Percentiles rank a stretch among this genome's conserved stretches.
These are phyloP conservation scores for Spilarctia lutea DNA, from an alignment of 2,888 invertebrate species.

Conservation along the genomic window DNA sequence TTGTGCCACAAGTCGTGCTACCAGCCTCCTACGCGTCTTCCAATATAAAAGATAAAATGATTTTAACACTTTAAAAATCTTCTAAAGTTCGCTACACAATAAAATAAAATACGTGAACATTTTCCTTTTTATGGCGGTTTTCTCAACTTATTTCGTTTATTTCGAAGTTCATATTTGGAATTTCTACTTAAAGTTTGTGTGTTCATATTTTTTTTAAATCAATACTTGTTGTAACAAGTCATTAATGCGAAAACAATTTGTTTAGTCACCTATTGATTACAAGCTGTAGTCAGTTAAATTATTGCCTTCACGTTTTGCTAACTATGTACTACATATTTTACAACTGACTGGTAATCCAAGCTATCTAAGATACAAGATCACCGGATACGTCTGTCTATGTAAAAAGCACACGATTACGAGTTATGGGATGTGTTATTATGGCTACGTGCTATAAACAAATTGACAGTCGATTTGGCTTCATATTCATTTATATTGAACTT, in stretches of 20 bases:
- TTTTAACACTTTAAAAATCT: constrained; percentile 47
- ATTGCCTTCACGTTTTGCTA: constrained; percentile 53
- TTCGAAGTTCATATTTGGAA: not conserved
- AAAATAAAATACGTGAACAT: not conserved
- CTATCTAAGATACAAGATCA: constrained; percentile 51
- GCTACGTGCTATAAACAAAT: not conserved
- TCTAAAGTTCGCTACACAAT: not conserved
- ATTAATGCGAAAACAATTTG: constrained; percentile 43
- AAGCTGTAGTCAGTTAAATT: constrained; percentile 40
- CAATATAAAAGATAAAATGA: constrained; percentile 44
- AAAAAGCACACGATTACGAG: constrained; percentile 32
- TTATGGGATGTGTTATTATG: not conserved
- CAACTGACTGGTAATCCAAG: constrained; percentile 51
- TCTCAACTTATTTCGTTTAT: not conserved
- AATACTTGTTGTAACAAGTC: not conserved
- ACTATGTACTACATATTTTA: constrained; percentile 60
- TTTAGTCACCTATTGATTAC: constrained; percentile 54
- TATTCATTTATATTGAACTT: not conserved
- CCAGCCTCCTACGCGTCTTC: constrained; percentile 52
- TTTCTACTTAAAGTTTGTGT: not conserved
- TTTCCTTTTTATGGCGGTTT: not conserved
- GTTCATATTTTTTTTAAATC: not conserved
- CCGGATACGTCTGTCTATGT: constrained; percentile 43
- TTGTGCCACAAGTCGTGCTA: constrained; percentile 46
- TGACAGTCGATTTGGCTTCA: not conserved